Conservation (phyloP, 1,140 invertebrate species). For the Drosophila melanogaster region DNA sequence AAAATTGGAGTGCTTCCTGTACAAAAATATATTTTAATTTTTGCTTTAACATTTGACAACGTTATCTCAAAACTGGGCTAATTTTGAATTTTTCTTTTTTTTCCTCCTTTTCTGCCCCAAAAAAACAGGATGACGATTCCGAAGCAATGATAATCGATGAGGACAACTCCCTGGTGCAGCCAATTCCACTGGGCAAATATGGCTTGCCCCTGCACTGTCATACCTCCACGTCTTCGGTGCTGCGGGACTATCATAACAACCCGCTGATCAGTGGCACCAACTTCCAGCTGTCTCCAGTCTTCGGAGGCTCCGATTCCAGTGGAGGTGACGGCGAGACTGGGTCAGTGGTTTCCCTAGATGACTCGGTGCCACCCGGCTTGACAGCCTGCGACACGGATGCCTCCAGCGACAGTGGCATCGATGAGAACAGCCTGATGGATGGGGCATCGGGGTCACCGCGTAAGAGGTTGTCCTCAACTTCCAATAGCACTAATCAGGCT, state of each 20-base stretch:
- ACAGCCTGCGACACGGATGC: slow-evolving; percentile 69
- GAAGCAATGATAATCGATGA: slow-evolving; percentile 67
- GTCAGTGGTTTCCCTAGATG: slow-evolving; percentile 62
- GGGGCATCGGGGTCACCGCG: slow-evolving; percentile 29
- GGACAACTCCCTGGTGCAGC: slow-evolving; percentile 57
- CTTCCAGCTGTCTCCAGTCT: slow-evolving; percentile 71
- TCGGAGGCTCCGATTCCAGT: slow-evolving; percentile 36
- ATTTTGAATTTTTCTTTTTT: slow-evolving; percentile 15
- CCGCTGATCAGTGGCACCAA: slow-evolving; percentile 76
- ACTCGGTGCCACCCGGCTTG: slow-evolving; percentile 69
- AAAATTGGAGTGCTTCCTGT: slow-evolving; percentile 10
- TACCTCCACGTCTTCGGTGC: slow-evolving; percentile 53
- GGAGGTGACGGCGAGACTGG: slow-evolving; percentile 36
- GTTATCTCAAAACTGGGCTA: slow-evolving; percentile 14
- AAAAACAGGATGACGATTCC: slow-evolving; percentile 21
- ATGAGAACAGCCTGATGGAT: slow-evolving; percentile 61
- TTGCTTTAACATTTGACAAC: no score
- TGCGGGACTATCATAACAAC: slow-evolving; percentile 76
- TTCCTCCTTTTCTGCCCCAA: slow-evolving; percentile 1
- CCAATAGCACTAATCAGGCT: slow-evolving; percentile 8
- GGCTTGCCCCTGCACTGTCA: slow-evolving; percentile 59
- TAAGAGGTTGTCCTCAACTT: slow-evolving; percentile 14
- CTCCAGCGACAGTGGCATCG: slow-evolving; percentile 77
- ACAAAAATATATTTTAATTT: background rate
- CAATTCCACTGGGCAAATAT: slow-evolving; percentile 23